A percentile compares a stretch with the other conserved stretches of the same genome.
These are phyloP conservation scores for Drosophila flavopinicola DNA, from an alignment of 2,888 invertebrate species.

Conservation along the genomic window DNA sequence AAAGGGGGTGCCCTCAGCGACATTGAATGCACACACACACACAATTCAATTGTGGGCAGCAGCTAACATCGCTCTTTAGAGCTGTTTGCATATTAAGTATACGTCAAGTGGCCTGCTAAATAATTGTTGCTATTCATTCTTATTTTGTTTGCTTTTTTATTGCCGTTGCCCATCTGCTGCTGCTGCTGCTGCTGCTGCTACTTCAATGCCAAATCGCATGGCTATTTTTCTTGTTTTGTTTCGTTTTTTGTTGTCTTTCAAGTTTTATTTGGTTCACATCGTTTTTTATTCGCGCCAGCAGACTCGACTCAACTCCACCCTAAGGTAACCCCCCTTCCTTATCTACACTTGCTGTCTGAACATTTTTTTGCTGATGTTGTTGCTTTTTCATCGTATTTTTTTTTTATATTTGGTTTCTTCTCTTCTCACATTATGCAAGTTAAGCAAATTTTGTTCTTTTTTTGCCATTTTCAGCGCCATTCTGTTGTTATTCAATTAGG, in stretches of 20 bases:
- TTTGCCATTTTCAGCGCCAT: constrained; percentile 56
- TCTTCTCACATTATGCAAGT: constrained; percentile 66
- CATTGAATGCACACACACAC: neutral
- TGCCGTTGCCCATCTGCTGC: constrained; percentile 12
- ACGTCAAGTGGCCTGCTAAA: constrained; percentile 21
- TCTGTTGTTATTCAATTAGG: constrained; percentile 66
- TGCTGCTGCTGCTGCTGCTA: constrained; percentile 7
- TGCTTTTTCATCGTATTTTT: constrained; percentile 24
- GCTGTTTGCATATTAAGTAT: constrained; percentile 22
- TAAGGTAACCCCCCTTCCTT: neutral
- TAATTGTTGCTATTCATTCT: constrained; percentile 9
- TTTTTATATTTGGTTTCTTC: constrained; percentile 7
- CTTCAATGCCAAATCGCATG: constrained; percentile 46
- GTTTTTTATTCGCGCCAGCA: constrained; percentile 33
- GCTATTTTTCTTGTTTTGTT: constrained; percentile 1
- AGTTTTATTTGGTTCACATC: constrained; percentile 49
- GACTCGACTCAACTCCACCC: constrained; percentile 12
- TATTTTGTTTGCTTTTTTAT: neutral
- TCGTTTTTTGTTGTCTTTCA: constrained; percentile 24
- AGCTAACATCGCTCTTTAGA: neutral
- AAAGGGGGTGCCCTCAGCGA: neutral
- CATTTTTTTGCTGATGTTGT: constrained; percentile 40
- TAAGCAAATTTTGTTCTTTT: constrained; percentile 53
- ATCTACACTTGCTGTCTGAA: constrained; percentile 20
- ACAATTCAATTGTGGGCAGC: constrained; percentile 13